These are phyloP conservation scores for Hydroisotoma schaefferi DNA, from an alignment of 2,888 invertebrate genomes.

Conservation along the genomic window DNA sequence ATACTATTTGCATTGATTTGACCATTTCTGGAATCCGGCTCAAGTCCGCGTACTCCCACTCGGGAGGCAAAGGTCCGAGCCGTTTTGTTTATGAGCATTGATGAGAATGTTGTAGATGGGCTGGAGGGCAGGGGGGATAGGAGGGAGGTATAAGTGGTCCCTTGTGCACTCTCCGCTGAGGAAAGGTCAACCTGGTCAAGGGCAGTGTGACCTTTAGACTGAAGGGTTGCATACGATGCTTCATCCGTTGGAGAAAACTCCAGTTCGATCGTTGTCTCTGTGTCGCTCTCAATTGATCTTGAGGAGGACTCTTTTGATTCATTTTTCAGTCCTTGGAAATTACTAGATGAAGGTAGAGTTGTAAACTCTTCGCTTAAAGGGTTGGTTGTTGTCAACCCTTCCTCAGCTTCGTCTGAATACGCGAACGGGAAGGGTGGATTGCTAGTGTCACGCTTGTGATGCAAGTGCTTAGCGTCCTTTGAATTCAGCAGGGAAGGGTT, in stretches of 20 bases:
- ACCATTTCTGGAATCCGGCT: neutral
- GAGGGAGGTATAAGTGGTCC: neutral
- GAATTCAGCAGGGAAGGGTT: too few species aligned
- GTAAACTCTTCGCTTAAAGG: too few species aligned
- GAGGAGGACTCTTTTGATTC: neutral
- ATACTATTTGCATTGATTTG: constrained; percentile 20
- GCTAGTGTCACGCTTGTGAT: too few species aligned
- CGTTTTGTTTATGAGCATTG: constrained; percentile 17
- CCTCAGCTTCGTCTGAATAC: neutral
- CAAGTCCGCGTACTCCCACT: constrained; percentile 1
- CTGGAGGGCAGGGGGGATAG: neutral
- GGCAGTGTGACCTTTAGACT: neutral
- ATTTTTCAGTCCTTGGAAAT: too few species aligned
- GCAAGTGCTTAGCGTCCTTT: too few species aligned
- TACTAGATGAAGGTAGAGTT: too few species aligned
- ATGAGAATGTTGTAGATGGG: constrained; percentile 15
- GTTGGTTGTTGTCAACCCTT: neutral
- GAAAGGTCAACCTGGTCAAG: neutral
- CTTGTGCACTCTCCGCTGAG: neutral
- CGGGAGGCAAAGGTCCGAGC: constrained; percentile 13
- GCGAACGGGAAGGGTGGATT: too few species aligned
- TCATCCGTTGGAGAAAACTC: neutral
- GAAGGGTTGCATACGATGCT: neutral
- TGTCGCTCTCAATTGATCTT: neutral
- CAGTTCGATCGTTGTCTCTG: too few species aligned